Evolutionary conservation across 2,797 vertebrate genomes (phyloP).

Genomic region (Todus mexicanus): DNA sequence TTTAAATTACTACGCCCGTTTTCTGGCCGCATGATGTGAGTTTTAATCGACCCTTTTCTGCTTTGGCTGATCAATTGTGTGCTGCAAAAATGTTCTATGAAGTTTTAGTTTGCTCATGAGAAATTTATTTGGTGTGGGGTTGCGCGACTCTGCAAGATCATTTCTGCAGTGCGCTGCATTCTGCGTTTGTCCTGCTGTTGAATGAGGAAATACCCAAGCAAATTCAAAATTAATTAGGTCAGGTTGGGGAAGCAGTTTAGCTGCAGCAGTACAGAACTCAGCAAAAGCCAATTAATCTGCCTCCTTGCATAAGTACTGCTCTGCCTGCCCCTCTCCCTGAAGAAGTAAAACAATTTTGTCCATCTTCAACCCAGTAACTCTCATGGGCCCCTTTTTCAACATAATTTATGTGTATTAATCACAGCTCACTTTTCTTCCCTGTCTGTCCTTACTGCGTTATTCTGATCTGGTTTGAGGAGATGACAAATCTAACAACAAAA

Average conservation of each 20-base stretch:
- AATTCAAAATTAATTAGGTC: not conserved
- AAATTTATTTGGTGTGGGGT: not conserved
- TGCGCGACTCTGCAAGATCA: not conserved
- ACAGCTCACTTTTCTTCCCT: not conserved
- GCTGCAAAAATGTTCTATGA: not conserved
- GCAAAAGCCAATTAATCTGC: conserved; percentile 30
- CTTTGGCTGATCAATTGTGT: not conserved
- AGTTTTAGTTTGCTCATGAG: not conserved
- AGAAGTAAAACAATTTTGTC: conserved; percentile 23
- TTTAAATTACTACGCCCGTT: not conserved
- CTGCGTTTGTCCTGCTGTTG: not conserved
- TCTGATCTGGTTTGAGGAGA: not conserved
- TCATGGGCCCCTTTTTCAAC: not conserved
- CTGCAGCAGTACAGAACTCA: not conserved
- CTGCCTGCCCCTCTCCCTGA: not conserved
- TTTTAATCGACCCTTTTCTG: not conserved
- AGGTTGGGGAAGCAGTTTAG: not conserved
- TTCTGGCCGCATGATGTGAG: not conserved
- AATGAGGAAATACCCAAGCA: not conserved
- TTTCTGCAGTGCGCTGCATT: not conserved
- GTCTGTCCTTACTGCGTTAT: not conserved
- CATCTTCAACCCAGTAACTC: not conserved
- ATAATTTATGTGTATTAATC: not conserved
- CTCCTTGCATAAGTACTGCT: not conserved
- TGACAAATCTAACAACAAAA: not conserved